Evolutionary conservation across 2,797 vertebrate genomes (phyloP), one percentile per base, ranked within the genome.

Genomic region (Carapus acus): DNA sequence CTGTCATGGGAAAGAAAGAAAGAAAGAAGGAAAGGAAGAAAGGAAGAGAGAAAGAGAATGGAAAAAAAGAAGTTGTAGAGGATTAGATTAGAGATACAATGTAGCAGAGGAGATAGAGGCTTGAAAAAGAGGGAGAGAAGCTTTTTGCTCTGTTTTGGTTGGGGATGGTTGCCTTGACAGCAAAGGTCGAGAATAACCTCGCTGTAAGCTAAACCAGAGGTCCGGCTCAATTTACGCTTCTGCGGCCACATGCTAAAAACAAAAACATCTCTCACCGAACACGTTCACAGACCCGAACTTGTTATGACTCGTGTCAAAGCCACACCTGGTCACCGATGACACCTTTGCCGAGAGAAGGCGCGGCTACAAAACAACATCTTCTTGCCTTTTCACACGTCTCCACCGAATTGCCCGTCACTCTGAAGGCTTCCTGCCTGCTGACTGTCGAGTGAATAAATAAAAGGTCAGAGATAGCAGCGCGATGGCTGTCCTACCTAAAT

Each of bases 71-170:
- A 65, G 49, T n/a, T n/a, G n/a, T 66, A 56, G 19, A 49, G 22
- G 57, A 75, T 66, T 74, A 67, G 56, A 77, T 58, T 49, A 20
- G 20, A 76, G 62, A 60, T 63, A 75, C 72, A 74, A 74, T 79
- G 48, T 72, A 73, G 65, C 57, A 38, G 46, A 67, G 44, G 58
- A 73, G 78, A 82, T 80, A 79, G 76, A 82, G 14, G 31, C 65
- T 42, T 73, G 45, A 72, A 79, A 74, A 65, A 54, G 45, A 50
- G 52, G 1, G 13, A 46, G 71, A 77, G 24, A 27, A 76, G 79
- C 61, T 54, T 46, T 63, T 53, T 58, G 39, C 38, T 16, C 55
- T 50, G 43, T 47, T 52, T 52, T 64, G 21, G 71, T 60, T 55
- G 48, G 15, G 2, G 59, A 50, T 22, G 18, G 45, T 56, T 65